These are phyloP conservation scores for Melipona quadrifasciata DNA, from an alignment of 1,140 invertebrate genomes.

Conservation along the genomic window DNA sequence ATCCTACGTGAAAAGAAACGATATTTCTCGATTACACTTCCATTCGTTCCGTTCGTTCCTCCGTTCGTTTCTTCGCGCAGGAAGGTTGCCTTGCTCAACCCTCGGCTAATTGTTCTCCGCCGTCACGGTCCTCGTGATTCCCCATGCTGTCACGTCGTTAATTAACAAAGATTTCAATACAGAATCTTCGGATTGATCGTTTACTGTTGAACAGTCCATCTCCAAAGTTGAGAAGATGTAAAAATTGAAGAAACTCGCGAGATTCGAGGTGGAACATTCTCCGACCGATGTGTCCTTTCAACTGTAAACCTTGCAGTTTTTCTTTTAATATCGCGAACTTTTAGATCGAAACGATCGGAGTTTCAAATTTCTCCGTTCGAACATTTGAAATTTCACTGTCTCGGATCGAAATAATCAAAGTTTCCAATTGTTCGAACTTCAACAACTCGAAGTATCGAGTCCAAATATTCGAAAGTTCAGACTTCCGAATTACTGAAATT, in stretches of 20 bases:
- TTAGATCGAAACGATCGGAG: background rate
- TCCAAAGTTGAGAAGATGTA: background rate
- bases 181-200: background rate
- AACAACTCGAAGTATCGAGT: background rate
- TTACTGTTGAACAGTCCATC: background rate
- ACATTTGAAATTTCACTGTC: background rate
- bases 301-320: no score
- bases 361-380: background rate
- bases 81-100: background rate
- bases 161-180: no score
- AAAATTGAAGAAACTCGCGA: background rate
- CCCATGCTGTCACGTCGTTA: background rate
- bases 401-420: background rate
- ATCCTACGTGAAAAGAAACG: background rate
- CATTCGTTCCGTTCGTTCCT: background rate
- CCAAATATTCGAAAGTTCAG: no score
- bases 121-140: background rate
- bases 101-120: constrained; percentile 1
- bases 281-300: no score
- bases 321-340: background rate
- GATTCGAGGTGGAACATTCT: no score
- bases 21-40: constrained; percentile 21
- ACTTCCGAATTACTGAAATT: background rate
- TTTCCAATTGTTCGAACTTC: background rate
- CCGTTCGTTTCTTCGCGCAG: no score